Evolutionary conservation across 2,797 vertebrate genomes (phyloP).

Genomic region (Aulostomus chinensis): DNA sequence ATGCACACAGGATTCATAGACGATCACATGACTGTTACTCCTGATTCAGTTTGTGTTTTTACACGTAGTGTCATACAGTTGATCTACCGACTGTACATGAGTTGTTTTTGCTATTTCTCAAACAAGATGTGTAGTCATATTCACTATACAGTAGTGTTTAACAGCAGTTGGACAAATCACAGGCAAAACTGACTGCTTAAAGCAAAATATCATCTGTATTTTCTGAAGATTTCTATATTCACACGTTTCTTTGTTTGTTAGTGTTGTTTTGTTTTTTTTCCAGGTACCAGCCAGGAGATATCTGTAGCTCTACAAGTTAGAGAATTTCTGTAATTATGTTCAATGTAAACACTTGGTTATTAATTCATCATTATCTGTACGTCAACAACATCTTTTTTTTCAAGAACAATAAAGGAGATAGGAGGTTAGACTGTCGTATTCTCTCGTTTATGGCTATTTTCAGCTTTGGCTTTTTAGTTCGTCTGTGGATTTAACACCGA

Average conservation of each 20-base stretch:
- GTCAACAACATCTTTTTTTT: too few species aligned
- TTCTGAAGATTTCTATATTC: too few species aligned
- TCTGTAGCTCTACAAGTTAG: slow-evolving; percentile 24
- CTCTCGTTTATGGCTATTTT: slow-evolving; percentile 45
- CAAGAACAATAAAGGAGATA: too few species aligned
- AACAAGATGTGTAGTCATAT: slow-evolving; percentile 27
- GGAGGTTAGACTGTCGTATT: background rate
- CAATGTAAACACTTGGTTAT: slow-evolving; percentile 37
- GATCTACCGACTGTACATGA: slow-evolving; percentile 26
- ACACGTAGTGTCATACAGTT: slow-evolving; percentile 32
- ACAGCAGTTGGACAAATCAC: slow-evolving; percentile 34
- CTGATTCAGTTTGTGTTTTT: slow-evolving; percentile 47
- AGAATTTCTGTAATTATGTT: slow-evolving; percentile 19
- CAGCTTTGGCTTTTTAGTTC: slow-evolving; percentile 59
- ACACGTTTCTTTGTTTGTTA: too few species aligned
- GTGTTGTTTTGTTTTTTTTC: too few species aligned
- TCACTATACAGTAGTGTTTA: slow-evolving; percentile 39
- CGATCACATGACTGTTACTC: slow-evolving; percentile 31
- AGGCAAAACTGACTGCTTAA: slow-evolving; percentile 48
- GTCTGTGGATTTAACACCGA: slow-evolving; percentile 28
- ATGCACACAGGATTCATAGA: slow-evolving; percentile 62
- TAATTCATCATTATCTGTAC: slow-evolving; percentile 6
- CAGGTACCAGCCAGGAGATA: slow-evolving; percentile 17
- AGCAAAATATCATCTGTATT: slow-evolving; percentile 50
- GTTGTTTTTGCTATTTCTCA: slow-evolving; percentile 25